phyloP scores from a whole-genome alignment of 2,113 vertebrate species.

The Ranitomeya imitator region DNA sequence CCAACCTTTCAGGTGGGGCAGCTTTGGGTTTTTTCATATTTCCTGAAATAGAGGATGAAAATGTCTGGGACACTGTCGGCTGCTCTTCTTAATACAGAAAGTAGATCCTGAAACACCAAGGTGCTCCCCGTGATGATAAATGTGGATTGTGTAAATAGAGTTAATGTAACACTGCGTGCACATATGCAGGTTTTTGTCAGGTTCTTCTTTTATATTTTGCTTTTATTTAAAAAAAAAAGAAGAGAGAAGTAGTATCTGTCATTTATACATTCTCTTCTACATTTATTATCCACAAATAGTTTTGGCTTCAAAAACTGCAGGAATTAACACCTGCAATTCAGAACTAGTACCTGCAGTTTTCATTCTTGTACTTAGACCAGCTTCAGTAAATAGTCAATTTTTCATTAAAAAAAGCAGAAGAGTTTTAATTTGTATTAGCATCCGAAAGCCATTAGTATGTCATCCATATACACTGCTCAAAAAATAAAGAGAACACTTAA shows the following conservation, averaged over 20 bases:
- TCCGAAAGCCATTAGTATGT: no score
- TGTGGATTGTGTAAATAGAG: background rate
- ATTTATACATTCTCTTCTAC: background rate
- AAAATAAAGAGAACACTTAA: no score
- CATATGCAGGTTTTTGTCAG: background rate
- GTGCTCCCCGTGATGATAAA: background rate
- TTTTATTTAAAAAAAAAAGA: background rate
- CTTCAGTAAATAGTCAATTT: no score
- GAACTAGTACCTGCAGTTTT: no score
- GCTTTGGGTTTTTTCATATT: conserved; percentile 29
- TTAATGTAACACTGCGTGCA: background rate
- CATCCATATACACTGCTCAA: no score
- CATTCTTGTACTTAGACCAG: no score
- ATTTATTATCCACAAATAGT: no score
- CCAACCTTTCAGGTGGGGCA: background rate
- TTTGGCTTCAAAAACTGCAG: no score
- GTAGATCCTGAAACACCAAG: background rate
- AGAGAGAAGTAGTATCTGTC: background rate
- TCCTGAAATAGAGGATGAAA: background rate
- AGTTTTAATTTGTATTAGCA: no score
- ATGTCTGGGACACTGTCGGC: background rate
- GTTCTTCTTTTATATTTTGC: background rate
- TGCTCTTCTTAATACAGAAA: conserved; percentile 1
- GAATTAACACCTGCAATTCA: no score
- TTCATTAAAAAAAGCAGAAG: no score